Evolutionary conservation across 2,113 vertebrate species (phyloP).

Genomic region (Peromyscus leucopus): DNA sequence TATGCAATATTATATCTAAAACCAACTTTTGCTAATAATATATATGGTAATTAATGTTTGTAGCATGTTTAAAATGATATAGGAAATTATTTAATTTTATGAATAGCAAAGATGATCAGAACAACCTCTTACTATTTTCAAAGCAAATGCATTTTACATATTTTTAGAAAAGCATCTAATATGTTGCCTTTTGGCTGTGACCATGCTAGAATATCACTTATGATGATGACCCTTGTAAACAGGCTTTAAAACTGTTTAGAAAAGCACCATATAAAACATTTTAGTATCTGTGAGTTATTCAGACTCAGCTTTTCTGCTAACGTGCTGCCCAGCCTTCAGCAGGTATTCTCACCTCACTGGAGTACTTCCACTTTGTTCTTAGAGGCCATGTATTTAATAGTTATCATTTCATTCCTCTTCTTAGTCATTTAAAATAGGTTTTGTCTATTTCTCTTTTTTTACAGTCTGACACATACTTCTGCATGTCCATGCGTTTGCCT

Average conservation of each 20-base stretch:
- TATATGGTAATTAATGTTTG: constrained; percentile 38
- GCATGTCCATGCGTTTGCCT: constrained; percentile 92
- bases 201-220: not conserved
- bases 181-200: constrained; percentile 26
- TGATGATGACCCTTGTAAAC: not conserved
- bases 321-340: not conserved
- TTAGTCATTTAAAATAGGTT: constrained; percentile 26
- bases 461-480: constrained; percentile 97
- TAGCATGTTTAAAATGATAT: not conserved
- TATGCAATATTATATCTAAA: constrained; percentile 38
- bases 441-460: constrained; percentile 79
- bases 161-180: not conserved
- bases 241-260: not conserved
- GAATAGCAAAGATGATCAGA: not conserved
- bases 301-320: not conserved
- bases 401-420: not conserved
- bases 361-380: not conserved
- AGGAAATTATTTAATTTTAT: constrained; percentile 49
- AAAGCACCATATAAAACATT: not conserved
- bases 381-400: not conserved
- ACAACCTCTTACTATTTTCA: constrained; percentile 23
- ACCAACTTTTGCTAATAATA: not conserved
- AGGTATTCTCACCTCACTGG: not conserved
- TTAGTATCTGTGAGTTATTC: not conserved
- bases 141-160: not conserved